Evolutionary conservation across 2,797 vertebrate genomes (phyloP).

Genomic region (Chelon auratus): DNA sequence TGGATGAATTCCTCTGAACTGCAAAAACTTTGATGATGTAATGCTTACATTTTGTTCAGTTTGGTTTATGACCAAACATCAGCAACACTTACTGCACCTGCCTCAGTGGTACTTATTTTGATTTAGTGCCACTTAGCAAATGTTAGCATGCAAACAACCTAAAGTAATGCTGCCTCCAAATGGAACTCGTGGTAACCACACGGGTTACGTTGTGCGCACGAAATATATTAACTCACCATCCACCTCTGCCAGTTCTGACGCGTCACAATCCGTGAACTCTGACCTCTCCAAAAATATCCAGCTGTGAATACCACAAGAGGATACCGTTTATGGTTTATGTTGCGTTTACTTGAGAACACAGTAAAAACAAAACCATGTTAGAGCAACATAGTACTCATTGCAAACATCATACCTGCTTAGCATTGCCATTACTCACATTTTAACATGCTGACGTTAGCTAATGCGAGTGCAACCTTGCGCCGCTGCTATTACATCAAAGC

Average conservation of each 20-base stretch:
- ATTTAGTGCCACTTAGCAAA: slow-evolving; percentile 6
- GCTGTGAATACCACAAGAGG: too few species aligned
- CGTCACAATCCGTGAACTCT: too few species aligned
- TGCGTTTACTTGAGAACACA: too few species aligned
- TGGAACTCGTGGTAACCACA: too few species aligned
- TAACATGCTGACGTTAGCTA: neutral
- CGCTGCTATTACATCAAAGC: too few species aligned
- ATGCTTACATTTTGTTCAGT: neutral
- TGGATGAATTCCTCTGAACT: slow-evolving; percentile 11
- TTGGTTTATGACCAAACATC: slow-evolving; percentile 6
- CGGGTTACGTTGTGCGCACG: too few species aligned
- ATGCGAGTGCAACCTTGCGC: neutral
- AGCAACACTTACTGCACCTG: neutral
- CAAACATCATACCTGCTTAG: neutral
- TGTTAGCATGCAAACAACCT: neutral
- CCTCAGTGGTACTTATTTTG: neutral
- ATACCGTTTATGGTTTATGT: too few species aligned
- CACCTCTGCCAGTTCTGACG: too few species aligned
- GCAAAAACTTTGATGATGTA: slow-evolving; percentile 8
- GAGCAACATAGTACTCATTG: too few species aligned
- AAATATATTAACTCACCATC: too few species aligned
- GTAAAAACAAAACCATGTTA: too few species aligned
- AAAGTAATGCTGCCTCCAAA: neutral
- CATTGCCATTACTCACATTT: neutral
- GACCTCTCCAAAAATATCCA: too few species aligned